Percentiles rank a stretch among this genome's conserved stretches.
Evolutionary conservation across 2,888 invertebrate species (phyloP).

Genomic region (Lochmaea crataegi): DNA sequence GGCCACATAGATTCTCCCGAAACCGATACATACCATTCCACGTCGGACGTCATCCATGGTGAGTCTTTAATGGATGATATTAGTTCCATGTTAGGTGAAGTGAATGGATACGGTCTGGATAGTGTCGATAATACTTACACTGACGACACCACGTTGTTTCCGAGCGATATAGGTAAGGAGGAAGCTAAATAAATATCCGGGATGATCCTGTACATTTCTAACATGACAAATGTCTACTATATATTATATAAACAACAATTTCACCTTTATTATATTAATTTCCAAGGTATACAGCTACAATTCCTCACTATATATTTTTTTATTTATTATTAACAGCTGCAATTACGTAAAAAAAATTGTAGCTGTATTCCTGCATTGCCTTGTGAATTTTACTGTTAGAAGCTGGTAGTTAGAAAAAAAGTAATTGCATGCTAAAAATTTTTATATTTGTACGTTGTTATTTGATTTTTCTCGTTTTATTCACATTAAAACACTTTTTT

Average conservation of each 20-base stretch:
- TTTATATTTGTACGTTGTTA: too few relatives aligned
- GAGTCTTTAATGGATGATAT: slow-evolving; percentile 85
- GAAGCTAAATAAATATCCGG: slow-evolving; percentile 25
- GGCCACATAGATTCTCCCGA: slow-evolving; percentile 88
- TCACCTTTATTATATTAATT: not conserved
- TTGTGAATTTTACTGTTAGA: not conserved
- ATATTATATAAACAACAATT: not conserved
- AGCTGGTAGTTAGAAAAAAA: too few relatives aligned
- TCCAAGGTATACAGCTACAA: not conserved
- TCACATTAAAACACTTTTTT: too few relatives aligned
- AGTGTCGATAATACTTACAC: slow-evolving; percentile 72
- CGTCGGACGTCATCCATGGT: slow-evolving; percentile 80
- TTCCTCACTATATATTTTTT: not conserved
- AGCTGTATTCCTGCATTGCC: not conserved
- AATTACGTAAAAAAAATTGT: too few relatives aligned
- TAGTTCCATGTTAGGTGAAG: slow-evolving; percentile 79
- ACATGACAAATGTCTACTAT: not conserved
- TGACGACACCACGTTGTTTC: slow-evolving; percentile 77
- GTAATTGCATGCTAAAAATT: not conserved
- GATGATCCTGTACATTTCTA: slow-evolving; percentile 19
- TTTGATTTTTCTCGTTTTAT: too few relatives aligned
- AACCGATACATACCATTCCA: slow-evolving; percentile 77
- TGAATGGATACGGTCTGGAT: slow-evolving; percentile 75
- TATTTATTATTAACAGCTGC: too few relatives aligned
- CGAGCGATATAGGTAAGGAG: slow-evolving; percentile 64